Evolutionary conservation across 2,888 invertebrate genomes (phyloP).

Genomic region (Stenichneumon culpator): DNA sequence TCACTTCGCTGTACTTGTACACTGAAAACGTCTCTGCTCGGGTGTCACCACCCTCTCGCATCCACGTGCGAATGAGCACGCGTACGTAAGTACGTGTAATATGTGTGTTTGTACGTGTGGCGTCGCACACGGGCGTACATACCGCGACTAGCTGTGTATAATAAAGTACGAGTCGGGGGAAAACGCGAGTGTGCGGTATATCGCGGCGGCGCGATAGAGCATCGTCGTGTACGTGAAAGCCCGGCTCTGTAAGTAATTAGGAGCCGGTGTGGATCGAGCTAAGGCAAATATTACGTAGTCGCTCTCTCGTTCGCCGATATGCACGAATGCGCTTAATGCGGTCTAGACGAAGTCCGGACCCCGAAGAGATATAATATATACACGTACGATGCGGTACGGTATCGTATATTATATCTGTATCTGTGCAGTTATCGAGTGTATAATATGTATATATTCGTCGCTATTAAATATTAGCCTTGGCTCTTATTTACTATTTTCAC

Average conservation of each 20-base stretch:
- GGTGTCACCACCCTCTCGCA: slow-evolving; percentile 13
- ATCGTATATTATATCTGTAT: slow-evolving; percentile 40
- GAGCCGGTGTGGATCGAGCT: slow-evolving; percentile 80
- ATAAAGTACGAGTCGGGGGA: slow-evolving; percentile 56
- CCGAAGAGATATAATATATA: slow-evolving; percentile 58
- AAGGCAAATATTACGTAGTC: slow-evolving; percentile 80
- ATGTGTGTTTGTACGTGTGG: slow-evolving; percentile 44
- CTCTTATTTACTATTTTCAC: slow-evolving; percentile 51
- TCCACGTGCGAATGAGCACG: slow-evolving; percentile 26
- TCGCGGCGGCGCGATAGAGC: slow-evolving; percentile 59
- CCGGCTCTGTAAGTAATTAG: slow-evolving; percentile 80
- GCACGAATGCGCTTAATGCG: slow-evolving; percentile 72
- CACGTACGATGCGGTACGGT: slow-evolving; percentile 13
- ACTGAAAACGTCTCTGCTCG: slow-evolving; percentile 57
- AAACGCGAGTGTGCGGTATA: slow-evolving; percentile 52
- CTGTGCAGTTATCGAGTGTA: slow-evolving; percentile 54
- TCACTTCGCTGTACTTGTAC: slow-evolving; percentile 65
- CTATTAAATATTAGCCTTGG: slow-evolving; percentile 64
- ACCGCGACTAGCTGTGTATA: slow-evolving; percentile 49
- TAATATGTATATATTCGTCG: slow-evolving; percentile 25
- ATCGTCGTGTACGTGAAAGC: slow-evolving; percentile 71
- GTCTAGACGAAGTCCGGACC: slow-evolving; percentile 69
- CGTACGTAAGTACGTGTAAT: slow-evolving; percentile 19
- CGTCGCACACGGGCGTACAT: slow-evolving; percentile 39
- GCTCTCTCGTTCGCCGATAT: slow-evolving; percentile 66